Conservation (phyloP, 2,797 vertebrate species). For the Helostoma temminkii region DNA sequence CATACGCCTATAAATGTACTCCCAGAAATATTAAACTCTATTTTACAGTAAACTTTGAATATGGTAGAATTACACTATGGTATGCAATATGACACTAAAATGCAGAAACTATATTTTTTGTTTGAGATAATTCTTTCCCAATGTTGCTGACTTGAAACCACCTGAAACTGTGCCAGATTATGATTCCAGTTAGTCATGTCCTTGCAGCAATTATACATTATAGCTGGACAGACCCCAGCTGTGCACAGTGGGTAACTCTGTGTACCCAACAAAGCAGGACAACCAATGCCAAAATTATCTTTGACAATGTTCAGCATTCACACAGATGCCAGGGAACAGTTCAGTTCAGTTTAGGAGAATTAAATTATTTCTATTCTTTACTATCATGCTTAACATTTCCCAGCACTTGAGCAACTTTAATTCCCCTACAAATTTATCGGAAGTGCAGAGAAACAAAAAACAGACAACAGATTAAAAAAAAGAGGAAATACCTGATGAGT, state of each 20-base stretch:
- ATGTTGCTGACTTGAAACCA: not conserved
- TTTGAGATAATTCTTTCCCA: no score
- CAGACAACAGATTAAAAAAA: constrained; percentile 28
- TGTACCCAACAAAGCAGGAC: constrained; percentile 7
- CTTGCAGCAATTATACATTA: constrained; percentile 30
- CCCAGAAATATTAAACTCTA: no score
- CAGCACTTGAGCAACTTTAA: not conserved
- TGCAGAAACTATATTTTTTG: no score
- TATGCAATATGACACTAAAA: no score
- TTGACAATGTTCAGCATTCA: constrained; percentile 2
- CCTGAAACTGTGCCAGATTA: constrained; percentile 11
- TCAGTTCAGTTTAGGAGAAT: not conserved
- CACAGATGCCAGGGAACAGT: not conserved
- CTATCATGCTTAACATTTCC: constrained; percentile 17
- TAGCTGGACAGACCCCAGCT: not conserved
- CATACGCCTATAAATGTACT: no score
- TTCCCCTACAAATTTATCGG: constrained; percentile 22
- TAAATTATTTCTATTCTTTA: constrained; percentile 3
- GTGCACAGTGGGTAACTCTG: not conserved
- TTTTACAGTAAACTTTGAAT: no score
- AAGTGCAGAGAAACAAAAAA: constrained; percentile 13
- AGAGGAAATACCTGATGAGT: constrained; percentile 33
- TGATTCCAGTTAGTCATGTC: not conserved
- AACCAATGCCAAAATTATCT: constrained; percentile 19
- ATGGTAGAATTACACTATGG: no score